Base-by-base conservation (phyloP, 2,113 vertebrate genomes). In the Riparia riparia region DNA sequence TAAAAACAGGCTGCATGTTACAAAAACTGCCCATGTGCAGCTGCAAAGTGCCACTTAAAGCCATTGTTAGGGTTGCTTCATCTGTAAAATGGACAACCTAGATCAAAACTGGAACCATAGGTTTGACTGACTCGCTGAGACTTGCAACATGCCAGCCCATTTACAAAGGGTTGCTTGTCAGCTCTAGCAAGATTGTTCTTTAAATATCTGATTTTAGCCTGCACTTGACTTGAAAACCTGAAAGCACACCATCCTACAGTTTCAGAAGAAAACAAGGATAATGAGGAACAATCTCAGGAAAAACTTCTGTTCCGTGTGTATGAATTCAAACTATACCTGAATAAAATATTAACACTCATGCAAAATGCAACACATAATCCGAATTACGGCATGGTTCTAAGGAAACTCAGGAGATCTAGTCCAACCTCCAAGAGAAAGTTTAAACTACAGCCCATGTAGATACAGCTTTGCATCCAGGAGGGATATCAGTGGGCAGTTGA, bases 271-370 rank as follows among this genome's bases (percentile, higher is more conserved):
- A 66, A 3, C 12, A 49, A 51, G 42, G 28, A 56, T 9, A 32
- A 54, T 17, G 4, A 41, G 17, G 68, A 76, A 58, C 9, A 87
- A 66, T 53, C 47, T 28, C 64, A 15, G 0, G 5, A 68, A 63
- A 24, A 5, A 7, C 25, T 74, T 25, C 1, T 66, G 57, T 80
- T 57, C 31, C 0, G 0, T 26, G 8, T 34, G 3, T 18, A 26
- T 31, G 24, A 84, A 74, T 70, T 64, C n/a, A 70, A 49, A 44
- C 5, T 39, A 13, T 18, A 47, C 34, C n/a, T 1, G 3, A 56
- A 68, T 15, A 17, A 69, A 90, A 51, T 2, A 7, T 10, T 49
- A 72, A 44, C 8, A 7, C 9, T 73, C 2, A 6, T 10, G 34
- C 9, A 73, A 61, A 87, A 73, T 3, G 20, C 45, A 81, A 32